Evolutionary conservation across 2,113 vertebrate species (phyloP).

Genomic region (Oryzias javanicus): DNA sequence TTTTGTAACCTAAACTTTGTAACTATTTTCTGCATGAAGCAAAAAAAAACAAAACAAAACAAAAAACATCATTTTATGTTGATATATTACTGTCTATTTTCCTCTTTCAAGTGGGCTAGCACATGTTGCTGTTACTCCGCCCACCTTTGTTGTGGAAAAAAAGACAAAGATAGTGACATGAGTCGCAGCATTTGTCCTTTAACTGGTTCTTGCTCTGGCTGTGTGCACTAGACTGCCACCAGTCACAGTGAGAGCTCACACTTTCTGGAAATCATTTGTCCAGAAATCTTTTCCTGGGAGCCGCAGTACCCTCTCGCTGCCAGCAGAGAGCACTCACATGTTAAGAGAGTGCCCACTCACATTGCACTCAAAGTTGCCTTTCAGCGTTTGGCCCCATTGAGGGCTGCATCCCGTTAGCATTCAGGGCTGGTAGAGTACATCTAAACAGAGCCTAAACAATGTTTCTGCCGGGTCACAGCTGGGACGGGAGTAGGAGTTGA

Average conservation of each 20-base stretch:
- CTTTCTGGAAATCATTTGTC: conserved; percentile 32
- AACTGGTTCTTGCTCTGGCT: conserved; percentile 12
- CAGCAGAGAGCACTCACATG: conserved; percentile 88
- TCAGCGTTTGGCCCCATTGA: conserved; percentile 67
- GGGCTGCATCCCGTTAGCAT: conserved; percentile 69
- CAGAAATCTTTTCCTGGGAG: conserved; percentile 18
- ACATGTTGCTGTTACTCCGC: no score
- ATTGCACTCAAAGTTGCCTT: conserved; percentile 61
- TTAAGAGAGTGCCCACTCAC: conserved; percentile 60
- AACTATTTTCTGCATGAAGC: no score
- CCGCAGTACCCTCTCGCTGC: conserved; percentile 62
- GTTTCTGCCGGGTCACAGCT: conserved; percentile 73
- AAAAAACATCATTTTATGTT: no score
- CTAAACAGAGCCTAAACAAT: conserved; percentile 78
- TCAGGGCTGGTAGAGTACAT: conserved; percentile 69
- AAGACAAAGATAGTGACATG: neutral
- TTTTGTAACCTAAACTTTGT: no score
- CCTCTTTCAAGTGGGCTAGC: no score
- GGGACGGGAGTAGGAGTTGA: conserved; percentile 81
- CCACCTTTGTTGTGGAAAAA: no score
- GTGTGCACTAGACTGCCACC: conserved; percentile 36
- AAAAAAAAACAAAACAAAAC: no score
- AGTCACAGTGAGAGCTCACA: conserved; percentile 32
- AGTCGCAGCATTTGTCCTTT: conserved; percentile 18
- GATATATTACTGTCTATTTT: no score